These are phyloP conservation scores for Vidua macroura DNA, from an alignment of 2,113 vertebrate species.

Conservation along the genomic window DNA sequence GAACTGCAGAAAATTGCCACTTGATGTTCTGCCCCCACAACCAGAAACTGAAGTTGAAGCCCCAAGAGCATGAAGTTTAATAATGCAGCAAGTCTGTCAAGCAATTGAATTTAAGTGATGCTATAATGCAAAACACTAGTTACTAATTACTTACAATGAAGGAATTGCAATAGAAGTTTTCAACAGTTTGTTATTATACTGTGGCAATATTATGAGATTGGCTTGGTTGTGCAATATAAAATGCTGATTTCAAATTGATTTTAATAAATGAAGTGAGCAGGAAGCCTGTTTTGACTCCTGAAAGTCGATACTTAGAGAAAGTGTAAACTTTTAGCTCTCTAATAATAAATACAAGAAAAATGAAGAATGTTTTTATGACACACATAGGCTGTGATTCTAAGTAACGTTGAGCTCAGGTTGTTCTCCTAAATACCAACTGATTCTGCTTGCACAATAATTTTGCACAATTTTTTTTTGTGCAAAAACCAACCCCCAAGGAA, in stretches of 20 bases:
- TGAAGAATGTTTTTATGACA: not conserved
- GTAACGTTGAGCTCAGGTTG: not conserved
- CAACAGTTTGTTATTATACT: slow-evolving; percentile 19
- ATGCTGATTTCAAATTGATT: slow-evolving; percentile 42
- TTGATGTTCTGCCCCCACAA: slow-evolving; percentile 37
- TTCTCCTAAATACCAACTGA: not conserved
- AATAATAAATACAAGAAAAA: slow-evolving; percentile 10
- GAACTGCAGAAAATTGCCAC: slow-evolving; percentile 48
- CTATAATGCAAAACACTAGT: slow-evolving; percentile 7
- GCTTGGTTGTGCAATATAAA: slow-evolving; percentile 2
- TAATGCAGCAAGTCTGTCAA: slow-evolving; percentile 26
- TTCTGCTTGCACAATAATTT: not conserved
- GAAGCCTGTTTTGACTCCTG: not conserved
- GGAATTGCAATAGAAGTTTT: slow-evolving; percentile 22
- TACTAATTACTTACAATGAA: slow-evolving; percentile 45
- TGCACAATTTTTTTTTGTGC: no score
- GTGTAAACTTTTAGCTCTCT: not conserved
- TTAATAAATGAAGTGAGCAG: not conserved
- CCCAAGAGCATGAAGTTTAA: slow-evolving; percentile 50
- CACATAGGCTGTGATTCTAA: not conserved
- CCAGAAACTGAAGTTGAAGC: not conserved
- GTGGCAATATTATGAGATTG: not conserved
- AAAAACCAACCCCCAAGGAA: not conserved
- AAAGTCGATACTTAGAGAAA: slow-evolving; percentile 9
- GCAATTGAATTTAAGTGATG: slow-evolving; percentile 36